Base-by-base conservation (phyloP, 2,113 vertebrate genomes). In the Ardeotis arabs region DNA sequence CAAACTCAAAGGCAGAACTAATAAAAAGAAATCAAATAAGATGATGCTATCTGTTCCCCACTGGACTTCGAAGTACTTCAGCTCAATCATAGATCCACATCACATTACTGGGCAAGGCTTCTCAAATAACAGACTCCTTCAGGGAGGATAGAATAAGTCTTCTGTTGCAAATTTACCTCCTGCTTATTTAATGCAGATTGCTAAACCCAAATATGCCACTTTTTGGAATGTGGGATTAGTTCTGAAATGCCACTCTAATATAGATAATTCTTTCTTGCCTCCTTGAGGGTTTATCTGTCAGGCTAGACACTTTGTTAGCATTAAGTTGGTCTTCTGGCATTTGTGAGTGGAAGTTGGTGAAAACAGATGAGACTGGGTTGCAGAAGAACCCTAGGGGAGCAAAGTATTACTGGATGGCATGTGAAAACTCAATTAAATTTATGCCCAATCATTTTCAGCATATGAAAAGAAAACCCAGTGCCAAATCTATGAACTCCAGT, bases 201-300 rank as follows among this genome's bases (percentile, higher is more conserved):
- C 81, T 96, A 97, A 97, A 98, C 94, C 93, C 93, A 96, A 97
- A 95, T 97, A 96, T 74, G 80, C 87, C 88, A 93, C 87, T 96
- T 97, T 96, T 93, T 93, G 89, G 92, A 95, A 96, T 94, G 87
- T 96, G 91, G 95, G 96, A 98, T 98, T 98, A 98, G 81, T 95
- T 95, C 93, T 96, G 95, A 97, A 98, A 97, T 96, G 88, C 82
- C 90, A 95, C 69, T 97, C 93, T 97, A 97, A 97, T 96, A 94
- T 67, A 97, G 94, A 97, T 96, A 97, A 91, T 95, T 95, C 88
- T 93, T 96, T 91, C 90, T 92, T 93, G 55, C 89, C 92, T 97
- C 97, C 96, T 97, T 76, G 84, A 90, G 97, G 94, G 92, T 97
- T 98, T 98, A 93, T 98, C 96, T 97, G 89, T 87, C 96, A 96